Percentiles rank a stretch among this genome's conserved stretches.
Conservation (phyloP, 2,113 vertebrate species). For the Sylvilagus bachmani region DNA sequence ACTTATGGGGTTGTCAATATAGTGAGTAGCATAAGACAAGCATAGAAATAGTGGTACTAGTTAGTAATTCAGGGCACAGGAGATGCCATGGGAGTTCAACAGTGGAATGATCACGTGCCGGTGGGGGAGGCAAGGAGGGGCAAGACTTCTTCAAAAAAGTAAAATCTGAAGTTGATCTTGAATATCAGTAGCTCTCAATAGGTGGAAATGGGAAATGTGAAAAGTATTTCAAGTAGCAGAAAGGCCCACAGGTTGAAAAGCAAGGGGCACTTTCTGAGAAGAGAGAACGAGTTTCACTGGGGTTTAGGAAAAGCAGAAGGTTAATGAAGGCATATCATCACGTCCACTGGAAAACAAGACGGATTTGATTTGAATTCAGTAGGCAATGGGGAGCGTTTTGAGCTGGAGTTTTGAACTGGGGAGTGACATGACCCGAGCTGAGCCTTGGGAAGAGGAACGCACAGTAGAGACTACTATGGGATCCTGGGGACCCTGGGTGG, state of each 20-base stretch:
- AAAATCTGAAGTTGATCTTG: conserved; percentile 23
- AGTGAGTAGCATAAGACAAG: background rate
- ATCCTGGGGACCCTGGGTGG: no score
- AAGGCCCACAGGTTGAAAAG: background rate
- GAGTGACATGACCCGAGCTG: background rate
- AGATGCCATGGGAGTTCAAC: background rate
- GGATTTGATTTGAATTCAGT: conserved; percentile 32
- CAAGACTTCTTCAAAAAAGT: background rate
- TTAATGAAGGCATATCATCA: background rate
- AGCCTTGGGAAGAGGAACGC: background rate
- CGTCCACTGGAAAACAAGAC: background rate
- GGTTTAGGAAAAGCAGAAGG: background rate
- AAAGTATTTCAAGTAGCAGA: background rate
- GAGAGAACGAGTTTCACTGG: background rate
- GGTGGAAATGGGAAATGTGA: background rate
- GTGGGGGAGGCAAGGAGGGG: background rate
- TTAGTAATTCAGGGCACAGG: background rate
- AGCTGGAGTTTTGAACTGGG: background rate
- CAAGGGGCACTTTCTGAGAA: background rate
- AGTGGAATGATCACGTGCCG: background rate
- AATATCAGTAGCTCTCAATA: background rate
- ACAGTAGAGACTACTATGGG: background rate
- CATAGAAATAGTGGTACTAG: background rate
- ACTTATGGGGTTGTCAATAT: background rate
- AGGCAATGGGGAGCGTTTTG: background rate